Conservation (phyloP, 2,888 invertebrate genomes). For the Synanthedon tipuliformis region DNA sequence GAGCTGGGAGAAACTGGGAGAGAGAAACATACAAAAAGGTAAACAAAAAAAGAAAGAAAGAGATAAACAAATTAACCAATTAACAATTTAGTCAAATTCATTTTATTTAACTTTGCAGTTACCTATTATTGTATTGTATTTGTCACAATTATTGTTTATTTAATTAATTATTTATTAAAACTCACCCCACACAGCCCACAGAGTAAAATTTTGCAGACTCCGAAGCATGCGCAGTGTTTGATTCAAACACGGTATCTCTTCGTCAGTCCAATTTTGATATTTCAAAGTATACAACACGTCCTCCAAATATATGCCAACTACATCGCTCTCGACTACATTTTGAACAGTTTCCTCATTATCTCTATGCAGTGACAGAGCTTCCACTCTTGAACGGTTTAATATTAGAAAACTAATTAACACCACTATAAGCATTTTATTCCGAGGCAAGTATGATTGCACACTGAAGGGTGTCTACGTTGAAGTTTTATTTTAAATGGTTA, state of each 20-base stretch:
- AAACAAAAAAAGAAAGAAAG: no score
- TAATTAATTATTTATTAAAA: constrained; percentile 6
- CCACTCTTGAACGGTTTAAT: constrained; percentile 2
- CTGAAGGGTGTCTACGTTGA: constrained; percentile 5
- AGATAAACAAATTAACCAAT: no score
- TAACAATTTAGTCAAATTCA: no score
- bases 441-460: constrained; percentile 1
- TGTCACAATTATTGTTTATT: no score
- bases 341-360: neutral
- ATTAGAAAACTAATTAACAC: neutral
- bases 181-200: constrained; percentile 72
- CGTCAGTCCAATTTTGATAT: constrained; percentile 42
- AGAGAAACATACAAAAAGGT: no score
- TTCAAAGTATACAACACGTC: constrained; percentile 46
- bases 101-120: no score
- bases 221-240: constrained; percentile 39
- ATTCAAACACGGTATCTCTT: constrained; percentile 42
- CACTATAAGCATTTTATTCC: constrained; percentile 1
- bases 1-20: no score
- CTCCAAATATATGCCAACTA: constrained; percentile 41
- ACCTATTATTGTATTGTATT: no score
- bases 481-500: constrained; percentile 25
- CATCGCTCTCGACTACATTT: constrained; percentile 15
- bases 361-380: constrained; percentile 4
- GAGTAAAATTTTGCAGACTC: constrained; percentile 60